Conservation (phyloP, 2,113 vertebrate species). For the Apodemus speciosus region DNA sequence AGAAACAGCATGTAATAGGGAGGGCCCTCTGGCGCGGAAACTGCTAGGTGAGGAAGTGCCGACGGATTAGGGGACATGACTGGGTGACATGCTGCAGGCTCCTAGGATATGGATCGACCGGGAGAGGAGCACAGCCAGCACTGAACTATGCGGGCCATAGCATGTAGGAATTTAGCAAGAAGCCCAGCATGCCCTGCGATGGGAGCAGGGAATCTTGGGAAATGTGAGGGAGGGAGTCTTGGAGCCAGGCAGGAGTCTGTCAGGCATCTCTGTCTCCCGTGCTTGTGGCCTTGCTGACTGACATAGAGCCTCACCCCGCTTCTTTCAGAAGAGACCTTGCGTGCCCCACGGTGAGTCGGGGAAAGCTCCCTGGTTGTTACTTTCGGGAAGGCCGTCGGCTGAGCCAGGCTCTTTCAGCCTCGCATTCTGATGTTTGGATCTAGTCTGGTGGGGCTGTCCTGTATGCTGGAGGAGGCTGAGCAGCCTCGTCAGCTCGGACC, state of each 20-base stretch:
- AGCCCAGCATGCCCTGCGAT: background rate
- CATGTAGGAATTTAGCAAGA: too few species aligned
- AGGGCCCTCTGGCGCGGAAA: background rate
- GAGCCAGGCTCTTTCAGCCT: fast-evolving
- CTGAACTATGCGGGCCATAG: too few species aligned
- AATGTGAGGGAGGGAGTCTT: background rate
- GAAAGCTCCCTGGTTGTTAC: background rate
- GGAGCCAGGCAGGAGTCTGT: background rate
- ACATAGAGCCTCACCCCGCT: fast-evolving
- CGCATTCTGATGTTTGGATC: background rate
- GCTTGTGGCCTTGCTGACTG: background rate
- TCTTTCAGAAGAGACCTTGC: background rate
- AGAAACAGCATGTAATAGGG: background rate
- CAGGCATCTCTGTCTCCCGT: background rate
- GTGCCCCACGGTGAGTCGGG: background rate
- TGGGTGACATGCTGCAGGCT: too few species aligned
- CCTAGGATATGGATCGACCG: background rate
- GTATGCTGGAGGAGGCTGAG: fast-evolving
- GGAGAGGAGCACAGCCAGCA: background rate
- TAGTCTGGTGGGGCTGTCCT: fast-evolving
- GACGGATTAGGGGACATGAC: background rate
- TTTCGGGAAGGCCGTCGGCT: fast-evolving
- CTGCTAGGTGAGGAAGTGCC: background rate
- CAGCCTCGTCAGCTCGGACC: background rate
- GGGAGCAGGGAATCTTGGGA: background rate